Percentiles rank a stretch among this genome's conserved stretches.
These are phyloP conservation scores for Caenorhabditis sp. DNA, from an alignment of 2,888 invertebrate species.

Conservation along the genomic window DNA sequence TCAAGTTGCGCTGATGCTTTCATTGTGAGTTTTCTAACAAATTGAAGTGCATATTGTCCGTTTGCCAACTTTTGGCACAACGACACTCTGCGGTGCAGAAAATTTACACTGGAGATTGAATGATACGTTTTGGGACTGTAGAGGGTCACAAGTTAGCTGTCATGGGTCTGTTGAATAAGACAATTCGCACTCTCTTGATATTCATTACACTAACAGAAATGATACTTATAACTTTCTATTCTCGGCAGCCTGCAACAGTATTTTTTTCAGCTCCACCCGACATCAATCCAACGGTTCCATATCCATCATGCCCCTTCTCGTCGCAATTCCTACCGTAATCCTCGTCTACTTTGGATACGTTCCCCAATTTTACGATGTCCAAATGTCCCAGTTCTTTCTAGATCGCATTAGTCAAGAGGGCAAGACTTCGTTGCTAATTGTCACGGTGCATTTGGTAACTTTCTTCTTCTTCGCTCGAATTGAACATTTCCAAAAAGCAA, in stretches of 20 bases:
- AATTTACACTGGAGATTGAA: no score
- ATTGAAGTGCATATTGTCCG: no score
- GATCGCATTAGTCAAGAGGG: constrained; percentile 32
- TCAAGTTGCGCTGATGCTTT: constrained; percentile 36
- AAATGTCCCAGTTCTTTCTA: constrained; percentile 5
- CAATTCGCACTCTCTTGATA: no score
- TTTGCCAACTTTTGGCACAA: no score
- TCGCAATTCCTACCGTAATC: constrained; percentile 16
- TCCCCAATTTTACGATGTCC: constrained; percentile 7
- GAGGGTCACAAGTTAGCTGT: no score
- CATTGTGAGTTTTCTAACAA: constrained; percentile 1
- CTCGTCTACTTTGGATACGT: constrained; percentile 34
- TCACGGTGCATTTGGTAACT: constrained; percentile 24
- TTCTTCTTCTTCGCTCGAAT: no score
- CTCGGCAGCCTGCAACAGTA: no score
- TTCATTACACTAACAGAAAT: no score
- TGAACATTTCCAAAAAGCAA: neutral
- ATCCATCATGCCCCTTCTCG: constrained; percentile 11
- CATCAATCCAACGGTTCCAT: constrained; percentile 24
- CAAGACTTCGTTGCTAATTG: constrained; percentile 25
- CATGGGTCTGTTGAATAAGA: no score
- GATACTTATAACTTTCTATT: no score
- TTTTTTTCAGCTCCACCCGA: constrained; percentile 17
- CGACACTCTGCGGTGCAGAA: no score
- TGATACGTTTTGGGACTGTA: no score